Evolutionary conservation across 1,140 invertebrate genomes (phyloP).

Genomic region (Drosophila tsacasi): DNA sequence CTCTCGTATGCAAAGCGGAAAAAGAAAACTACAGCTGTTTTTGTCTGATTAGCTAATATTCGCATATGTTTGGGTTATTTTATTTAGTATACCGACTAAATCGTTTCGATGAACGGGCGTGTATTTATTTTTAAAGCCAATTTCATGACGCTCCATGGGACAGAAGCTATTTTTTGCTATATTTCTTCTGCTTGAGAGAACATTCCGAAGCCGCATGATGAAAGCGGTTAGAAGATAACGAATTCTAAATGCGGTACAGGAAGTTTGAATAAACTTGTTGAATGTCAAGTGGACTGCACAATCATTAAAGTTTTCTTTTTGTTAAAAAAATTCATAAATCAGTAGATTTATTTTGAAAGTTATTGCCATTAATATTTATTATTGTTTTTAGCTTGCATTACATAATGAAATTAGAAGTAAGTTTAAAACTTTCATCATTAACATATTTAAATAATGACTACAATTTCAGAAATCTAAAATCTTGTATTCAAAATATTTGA

Average conservation of each 20-base stretch:
- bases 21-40: conserved; percentile 26
- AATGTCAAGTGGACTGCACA: not conserved
- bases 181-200: conserved; percentile 20
- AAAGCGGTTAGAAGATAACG: conserved; percentile 12
- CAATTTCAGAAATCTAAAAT: not conserved
- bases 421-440: not conserved
- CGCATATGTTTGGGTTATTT: conserved; percentile 7
- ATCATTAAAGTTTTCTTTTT: not conserved
- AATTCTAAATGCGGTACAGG: conserved; percentile 17
- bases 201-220: conserved; percentile 26
- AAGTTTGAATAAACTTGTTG: conserved; percentile 2
- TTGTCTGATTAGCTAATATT: conserved; percentile 13
- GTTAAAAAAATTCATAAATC: too few species aligned
- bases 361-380: not conserved
- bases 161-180: conserved; percentile 29
- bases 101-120: not conserved
- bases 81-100: conserved; percentile 9
- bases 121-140: conserved; percentile 48
- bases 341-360: not conserved
- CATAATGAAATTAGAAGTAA: not conserved
- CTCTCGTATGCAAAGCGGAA: not conserved
- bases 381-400: not conserved
- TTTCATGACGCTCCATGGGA: conserved; percentile 44
- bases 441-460: not conserved
- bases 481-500: not conserved